phyloP scores from a whole-genome alignment of 2,888 invertebrate genomes.

The Thyatira batis region DNA sequence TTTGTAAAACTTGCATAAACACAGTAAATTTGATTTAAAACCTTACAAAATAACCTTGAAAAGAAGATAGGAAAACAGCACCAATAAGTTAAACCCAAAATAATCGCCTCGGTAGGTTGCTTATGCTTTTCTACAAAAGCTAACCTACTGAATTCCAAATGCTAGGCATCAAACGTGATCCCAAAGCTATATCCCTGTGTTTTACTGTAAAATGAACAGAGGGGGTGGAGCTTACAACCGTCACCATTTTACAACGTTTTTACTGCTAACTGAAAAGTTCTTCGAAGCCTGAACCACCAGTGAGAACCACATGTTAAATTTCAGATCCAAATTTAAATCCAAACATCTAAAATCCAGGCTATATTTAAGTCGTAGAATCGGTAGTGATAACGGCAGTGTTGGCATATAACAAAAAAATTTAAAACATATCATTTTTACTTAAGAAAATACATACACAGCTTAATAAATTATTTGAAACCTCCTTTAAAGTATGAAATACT shows the following conservation, averaged over 20 bases:
- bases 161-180: background rate
- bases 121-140: background rate
- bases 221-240: conserved; percentile 5
- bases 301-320: conserved; percentile 28
- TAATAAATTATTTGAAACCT: too few relatives aligned
- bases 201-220: conserved; percentile 8
- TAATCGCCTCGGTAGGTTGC: background rate
- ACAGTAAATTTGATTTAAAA: too few relatives aligned
- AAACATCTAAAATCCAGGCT: conserved; percentile 24
- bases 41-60: too few relatives aligned
- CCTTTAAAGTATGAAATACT: too few relatives aligned
- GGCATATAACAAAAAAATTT: too few relatives aligned
- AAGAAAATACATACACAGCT: too few relatives aligned
- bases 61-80: too few relatives aligned
- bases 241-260: conserved; percentile 47
- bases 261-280: conserved; percentile 49
- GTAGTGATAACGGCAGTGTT: too few relatives aligned
- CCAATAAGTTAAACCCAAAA: too few relatives aligned
- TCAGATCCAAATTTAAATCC: conserved; percentile 34
- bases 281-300: conserved; percentile 14
- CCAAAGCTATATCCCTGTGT: background rate
- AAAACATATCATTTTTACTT: too few relatives aligned
- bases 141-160: background rate
- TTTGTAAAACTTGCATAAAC: too few relatives aligned
- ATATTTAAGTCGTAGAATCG: too few relatives aligned